Base-by-base conservation (phyloP, 2,797 vertebrate genomes). In the Myiotriccus ornatus region DNA sequence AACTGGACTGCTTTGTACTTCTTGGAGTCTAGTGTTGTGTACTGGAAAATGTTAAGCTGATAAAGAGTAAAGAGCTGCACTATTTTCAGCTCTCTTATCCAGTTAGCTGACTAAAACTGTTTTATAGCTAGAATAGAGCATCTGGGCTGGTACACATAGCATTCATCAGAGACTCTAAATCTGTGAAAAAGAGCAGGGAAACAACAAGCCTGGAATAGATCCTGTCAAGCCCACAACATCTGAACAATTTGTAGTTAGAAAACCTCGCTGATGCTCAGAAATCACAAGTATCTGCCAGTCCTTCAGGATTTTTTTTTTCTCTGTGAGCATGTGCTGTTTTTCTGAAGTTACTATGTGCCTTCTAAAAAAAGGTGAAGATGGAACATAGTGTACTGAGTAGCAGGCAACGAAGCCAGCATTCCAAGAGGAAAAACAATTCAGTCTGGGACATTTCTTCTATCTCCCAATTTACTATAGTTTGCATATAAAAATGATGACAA, bases 11-110 rank as follows among this genome's bases (percentile, higher is more conserved):
- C 67, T 94, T 73, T 83, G 56, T 94, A 53, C 81, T 86, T 96
- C 90, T 89, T 19, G 10, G 78, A 74, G 34, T 75, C 74, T 94
- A 73, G 69, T 74, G 55, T 28, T 96, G 74, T 87, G 93, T 73
- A 84, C 90, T 96, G 95, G 94, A 97, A 98, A 97, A 95, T 94
- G 96, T 96, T 94, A 96, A 97, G 93, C 96, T 96, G 96, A 96
- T 97, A 97, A 96, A 96, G 87, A 95, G 91, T 96, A 94, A 97
- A 96, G 95, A 82, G 77, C 83, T 95, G 93, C 44, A 49, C 95
- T 97, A 96, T 97, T 97, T 98, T 96, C 96, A 97, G 95, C 93
- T 93, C 90, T 94, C 89, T 97, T 97, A 97, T 97, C 96, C 96
- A 96, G 94, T 97, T 97, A 97, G 89, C 93, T 96, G 95, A 79